A percentile compares a stretch with the other conserved stretches of the same genome.
Evolutionary conservation across 2,113 vertebrate genomes (phyloP).

Genomic region (Camelus bactrianus): DNA sequence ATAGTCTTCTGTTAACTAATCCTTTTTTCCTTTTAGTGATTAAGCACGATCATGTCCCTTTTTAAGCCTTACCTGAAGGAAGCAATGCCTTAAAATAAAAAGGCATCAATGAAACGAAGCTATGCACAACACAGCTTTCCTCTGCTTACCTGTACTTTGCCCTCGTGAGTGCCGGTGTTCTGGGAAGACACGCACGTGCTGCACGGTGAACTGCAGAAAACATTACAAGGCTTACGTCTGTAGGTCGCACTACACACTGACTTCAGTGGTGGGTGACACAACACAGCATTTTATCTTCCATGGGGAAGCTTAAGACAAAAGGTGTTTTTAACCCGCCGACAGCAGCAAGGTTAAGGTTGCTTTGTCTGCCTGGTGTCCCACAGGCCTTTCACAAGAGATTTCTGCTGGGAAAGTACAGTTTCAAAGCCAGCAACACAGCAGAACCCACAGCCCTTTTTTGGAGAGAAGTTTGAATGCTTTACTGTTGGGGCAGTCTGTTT

Average conservation of each 20-base stretch:
- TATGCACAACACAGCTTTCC: constrained; percentile 91
- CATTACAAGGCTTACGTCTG: constrained; percentile 78
- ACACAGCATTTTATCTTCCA: constrained; percentile 79
- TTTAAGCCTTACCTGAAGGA: constrained; percentile 92
- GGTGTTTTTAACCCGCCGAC: constrained; percentile 79
- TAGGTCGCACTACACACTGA: constrained; percentile 84
- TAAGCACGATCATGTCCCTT: constrained; percentile 92
- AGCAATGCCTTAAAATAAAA: constrained; percentile 93
- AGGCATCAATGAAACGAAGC: constrained; percentile 91
- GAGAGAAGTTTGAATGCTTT: constrained; percentile 83
- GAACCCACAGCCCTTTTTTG: constrained; percentile 68
- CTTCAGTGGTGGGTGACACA: constrained; percentile 86
- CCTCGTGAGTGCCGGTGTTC: constrained; percentile 88
- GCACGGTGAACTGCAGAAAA: constrained; percentile 84
- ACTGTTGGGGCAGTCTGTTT: constrained; percentile 83
- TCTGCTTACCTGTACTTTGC: constrained; percentile 86
- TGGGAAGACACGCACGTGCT: constrained; percentile 91
- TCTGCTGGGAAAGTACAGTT: constrained; percentile 81
- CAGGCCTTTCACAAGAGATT: constrained; percentile 80
- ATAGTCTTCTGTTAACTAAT: constrained; percentile 95
- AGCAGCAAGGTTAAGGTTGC: constrained; percentile 78
- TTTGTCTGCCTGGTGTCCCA: constrained; percentile 85
- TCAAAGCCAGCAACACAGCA: constrained; percentile 83
- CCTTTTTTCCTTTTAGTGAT: constrained; percentile 91
- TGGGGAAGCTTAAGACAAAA: constrained; percentile 76